Evolutionary conservation across 2,888 invertebrate species (phyloP).

Genomic region (Dichetophora obliterata): DNA sequence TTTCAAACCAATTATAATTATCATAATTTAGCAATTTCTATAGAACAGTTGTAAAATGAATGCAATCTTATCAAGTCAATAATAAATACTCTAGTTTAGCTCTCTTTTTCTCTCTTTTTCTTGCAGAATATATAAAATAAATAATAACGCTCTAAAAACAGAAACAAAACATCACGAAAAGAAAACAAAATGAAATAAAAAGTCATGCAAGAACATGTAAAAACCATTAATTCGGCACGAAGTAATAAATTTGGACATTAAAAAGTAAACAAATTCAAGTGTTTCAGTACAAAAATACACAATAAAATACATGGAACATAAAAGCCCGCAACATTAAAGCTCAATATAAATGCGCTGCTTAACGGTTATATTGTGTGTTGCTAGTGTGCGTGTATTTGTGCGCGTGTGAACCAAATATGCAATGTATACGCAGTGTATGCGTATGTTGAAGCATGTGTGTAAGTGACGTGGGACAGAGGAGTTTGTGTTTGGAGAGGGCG

Average conservation of each 20-base stretch:
- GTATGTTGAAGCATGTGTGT: background rate
- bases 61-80: too few relatives aligned
- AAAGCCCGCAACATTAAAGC: too few relatives aligned
- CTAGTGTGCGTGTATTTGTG: background rate
- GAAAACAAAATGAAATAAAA: background rate
- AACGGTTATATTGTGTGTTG: background rate
- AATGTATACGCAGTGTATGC: background rate
- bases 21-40: too few relatives aligned
- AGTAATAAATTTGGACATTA: too few relatives aligned
- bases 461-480: background rate
- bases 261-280: too few relatives aligned
- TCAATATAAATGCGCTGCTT: constrained; percentile 1
- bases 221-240: background rate
- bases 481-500: background rate
- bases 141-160: background rate
- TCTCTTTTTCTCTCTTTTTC: too few relatives aligned
- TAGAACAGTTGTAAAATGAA: too few relatives aligned
- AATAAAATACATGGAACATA: too few relatives aligned
- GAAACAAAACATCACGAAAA: background rate
- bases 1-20: too few relatives aligned
- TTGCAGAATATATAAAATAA: too few relatives aligned
- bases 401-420: background rate
- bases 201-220: background rate
- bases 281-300: too few relatives aligned
- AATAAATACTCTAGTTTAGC: too few relatives aligned